phyloP scores from a whole-genome alignment of 1,140 invertebrate genomes.

The Ladona fulva region DNA sequence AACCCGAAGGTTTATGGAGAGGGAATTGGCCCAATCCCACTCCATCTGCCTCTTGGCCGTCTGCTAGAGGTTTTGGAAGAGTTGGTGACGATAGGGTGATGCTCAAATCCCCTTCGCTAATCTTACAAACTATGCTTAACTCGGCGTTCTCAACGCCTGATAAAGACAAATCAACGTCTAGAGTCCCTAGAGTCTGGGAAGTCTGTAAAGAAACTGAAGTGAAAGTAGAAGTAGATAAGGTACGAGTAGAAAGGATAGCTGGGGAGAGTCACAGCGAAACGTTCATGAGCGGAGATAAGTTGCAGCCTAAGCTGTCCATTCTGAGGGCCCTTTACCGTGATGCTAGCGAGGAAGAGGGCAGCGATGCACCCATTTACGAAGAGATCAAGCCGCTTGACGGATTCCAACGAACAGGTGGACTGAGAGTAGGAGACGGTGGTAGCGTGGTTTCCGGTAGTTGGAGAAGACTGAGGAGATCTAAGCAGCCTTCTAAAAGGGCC shows the following conservation, averaged over 20 bases:
- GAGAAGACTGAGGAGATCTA: constrained; percentile 19
- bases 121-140: neutral
- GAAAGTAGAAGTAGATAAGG: neutral
- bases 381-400: neutral
- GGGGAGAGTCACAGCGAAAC: neutral
- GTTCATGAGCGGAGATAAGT: neutral
- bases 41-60: neutral
- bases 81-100: neutral
- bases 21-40: neutral
- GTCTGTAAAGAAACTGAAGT: neutral
- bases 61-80: neutral
- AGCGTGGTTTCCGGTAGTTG: constrained; percentile 26
- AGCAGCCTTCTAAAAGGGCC: neutral
- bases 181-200: too few relatives aligned
- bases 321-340: neutral
- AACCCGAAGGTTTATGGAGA: neutral
- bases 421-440: neutral
- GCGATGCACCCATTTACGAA: neutral
- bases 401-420: neutral
- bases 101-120: neutral
- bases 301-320: neutral
- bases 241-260: neutral
- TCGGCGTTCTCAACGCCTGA: neutral
- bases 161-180: too few relatives aligned
- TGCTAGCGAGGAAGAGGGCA: neutral